phyloP scores from a whole-genome alignment of 2,113 vertebrate genomes.

The Centropus unirufus region DNA sequence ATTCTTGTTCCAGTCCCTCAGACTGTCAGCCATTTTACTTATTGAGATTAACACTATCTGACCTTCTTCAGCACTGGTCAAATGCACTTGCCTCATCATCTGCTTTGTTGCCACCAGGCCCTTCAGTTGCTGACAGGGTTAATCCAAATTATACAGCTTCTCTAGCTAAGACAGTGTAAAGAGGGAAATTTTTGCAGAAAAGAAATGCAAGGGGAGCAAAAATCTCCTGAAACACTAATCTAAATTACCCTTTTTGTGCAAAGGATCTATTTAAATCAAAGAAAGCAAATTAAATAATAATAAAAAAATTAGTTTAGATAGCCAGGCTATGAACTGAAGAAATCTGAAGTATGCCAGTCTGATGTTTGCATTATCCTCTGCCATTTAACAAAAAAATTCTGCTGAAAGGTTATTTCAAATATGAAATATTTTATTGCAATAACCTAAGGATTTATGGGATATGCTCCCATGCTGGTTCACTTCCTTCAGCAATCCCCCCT shows the following conservation, averaged over 20 bases:
- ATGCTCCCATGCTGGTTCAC: background rate
- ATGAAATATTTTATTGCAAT: background rate
- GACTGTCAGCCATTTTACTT: background rate
- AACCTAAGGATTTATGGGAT: background rate
- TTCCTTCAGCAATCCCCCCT: background rate
- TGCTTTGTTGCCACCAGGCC: background rate
- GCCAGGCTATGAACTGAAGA: background rate
- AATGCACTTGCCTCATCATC: background rate
- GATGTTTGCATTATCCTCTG: background rate
- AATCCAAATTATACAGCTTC: background rate
- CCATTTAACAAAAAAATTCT: background rate
- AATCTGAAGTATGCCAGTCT: background rate
- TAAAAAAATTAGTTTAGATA: background rate
- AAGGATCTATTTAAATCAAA: background rate
- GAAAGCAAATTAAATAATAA: background rate
- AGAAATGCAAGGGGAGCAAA: background rate
- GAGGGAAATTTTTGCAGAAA: background rate
- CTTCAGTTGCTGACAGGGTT: background rate
- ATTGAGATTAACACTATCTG: accelerated
- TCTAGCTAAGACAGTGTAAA: background rate
- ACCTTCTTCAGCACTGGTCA: background rate
- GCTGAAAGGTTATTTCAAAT: background rate
- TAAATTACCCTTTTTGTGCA: background rate
- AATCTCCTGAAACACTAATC: background rate
- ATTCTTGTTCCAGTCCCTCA: background rate